Percentiles rank a stretch among this genome's conserved stretches.
phyloP scores from a whole-genome alignment of 2,797 vertebrate species.

The Lycodopsis pacificus region DNA sequence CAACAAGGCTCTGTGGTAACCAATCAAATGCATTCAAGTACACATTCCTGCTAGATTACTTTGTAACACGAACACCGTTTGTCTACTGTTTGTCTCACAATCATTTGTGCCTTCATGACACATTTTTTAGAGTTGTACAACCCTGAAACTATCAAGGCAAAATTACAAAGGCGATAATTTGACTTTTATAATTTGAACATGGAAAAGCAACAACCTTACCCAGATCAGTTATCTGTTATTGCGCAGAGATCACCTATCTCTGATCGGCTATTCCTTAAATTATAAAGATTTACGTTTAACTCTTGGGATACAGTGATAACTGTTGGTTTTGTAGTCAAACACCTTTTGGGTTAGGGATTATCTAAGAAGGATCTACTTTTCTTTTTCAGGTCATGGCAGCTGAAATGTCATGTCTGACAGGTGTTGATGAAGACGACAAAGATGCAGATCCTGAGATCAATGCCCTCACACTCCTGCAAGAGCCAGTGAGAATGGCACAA shows the following conservation, averaged over 20 bases:
- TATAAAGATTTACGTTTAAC: background rate
- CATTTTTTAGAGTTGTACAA: background rate
- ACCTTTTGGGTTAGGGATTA: slow-evolving; percentile 20
- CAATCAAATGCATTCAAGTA: too few species aligned
- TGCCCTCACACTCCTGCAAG: slow-evolving; percentile 85
- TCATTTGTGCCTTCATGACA: background rate
- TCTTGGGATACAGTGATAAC: background rate
- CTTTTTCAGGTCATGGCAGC: slow-evolving; percentile 80
- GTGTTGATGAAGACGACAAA: slow-evolving; percentile 91
- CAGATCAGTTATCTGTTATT: background rate
- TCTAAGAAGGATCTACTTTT: slow-evolving; percentile 60
- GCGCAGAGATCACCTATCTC: too few species aligned
- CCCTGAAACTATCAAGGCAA: background rate
- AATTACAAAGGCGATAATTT: background rate
- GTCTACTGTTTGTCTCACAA: background rate
- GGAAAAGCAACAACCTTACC: background rate
- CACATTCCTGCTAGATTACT: background rate
- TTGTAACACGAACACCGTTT: background rate
- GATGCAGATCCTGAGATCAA: slow-evolving; percentile 88
- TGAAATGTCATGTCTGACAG: slow-evolving; percentile 94
- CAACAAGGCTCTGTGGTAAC: background rate
- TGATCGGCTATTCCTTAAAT: background rate
- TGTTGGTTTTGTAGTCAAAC: background rate
- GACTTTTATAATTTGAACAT: background rate
- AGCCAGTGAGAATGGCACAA: slow-evolving; percentile 89